Base-by-base conservation (phyloP, 37 sponge, comb jelly and placozoan species). In the Eunapius fragilis region DNA sequence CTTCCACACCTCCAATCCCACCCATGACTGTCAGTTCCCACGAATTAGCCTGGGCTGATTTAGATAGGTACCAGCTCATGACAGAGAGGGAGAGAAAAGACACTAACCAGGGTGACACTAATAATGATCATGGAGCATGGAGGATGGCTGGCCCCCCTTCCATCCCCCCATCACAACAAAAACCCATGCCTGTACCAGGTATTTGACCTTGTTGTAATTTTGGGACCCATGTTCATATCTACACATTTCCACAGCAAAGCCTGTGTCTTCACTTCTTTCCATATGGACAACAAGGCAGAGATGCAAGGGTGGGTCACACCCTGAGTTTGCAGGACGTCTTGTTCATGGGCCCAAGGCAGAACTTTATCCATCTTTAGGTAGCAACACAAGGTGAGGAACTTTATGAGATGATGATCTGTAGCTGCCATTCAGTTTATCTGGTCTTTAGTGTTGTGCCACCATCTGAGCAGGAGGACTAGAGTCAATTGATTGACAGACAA, bases 311-410 rank as follows among this genome's bases (percentile, higher is more conserved):
- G 48, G 71, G 9, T 68, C 81, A 22, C 95, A 91, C 35, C 76
- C 41, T 0, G 95, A 94, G 80, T 94, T 94, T 83, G 92, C 85
- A 37, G 95, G 95, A 0, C 70, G 90, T 12, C 45, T 70, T 13
- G 79, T 82, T 23, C 79, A 67, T 23, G 72, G 69, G 25, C 17
- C 27, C 37, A 93, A 84, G 80, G 88, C 91, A 23, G 94, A 93
- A 74, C 87, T 93, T 31, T 93, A 93, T 48, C 68, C 75, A 11
- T 37, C 37, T 12, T 26, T 85, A 72, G 80, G 69, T 41, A 74
- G 25, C 68, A 74, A 49, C 72, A 86, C 37, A 32, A 80, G 80
- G 67, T 67, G 13, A 30, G 69, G 22, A 17, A 58, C 22, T 2
- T 58, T 4, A 11, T 58, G 14, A 1, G 14, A 17, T 58, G 14